Evolutionary conservation across 92 coral and sea anemone species (phyloP).

Genomic region (Umimayanthus kanabou): DNA sequence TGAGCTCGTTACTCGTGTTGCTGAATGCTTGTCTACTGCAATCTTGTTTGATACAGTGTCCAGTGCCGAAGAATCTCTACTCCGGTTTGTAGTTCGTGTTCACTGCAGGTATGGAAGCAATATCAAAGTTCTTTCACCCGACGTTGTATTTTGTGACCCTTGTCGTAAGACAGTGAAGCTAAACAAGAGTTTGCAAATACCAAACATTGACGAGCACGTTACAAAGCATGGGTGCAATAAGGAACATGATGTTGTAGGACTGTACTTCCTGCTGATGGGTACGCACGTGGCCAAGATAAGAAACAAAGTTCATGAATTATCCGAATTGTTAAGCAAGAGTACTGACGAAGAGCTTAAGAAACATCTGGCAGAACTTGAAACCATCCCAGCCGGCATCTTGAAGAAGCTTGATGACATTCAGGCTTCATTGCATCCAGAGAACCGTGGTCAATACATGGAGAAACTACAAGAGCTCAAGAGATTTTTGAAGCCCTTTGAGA

Average conservation of each 20-base stretch:
- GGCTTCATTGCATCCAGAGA: not conserved
- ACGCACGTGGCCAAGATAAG: no score
- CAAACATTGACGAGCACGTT: slow-evolving; percentile 40
- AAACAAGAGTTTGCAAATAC: slow-evolving; percentile 39
- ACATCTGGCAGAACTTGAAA: slow-evolving; percentile 1
- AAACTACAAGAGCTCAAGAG: slow-evolving; percentile 8
- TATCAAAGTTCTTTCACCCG: slow-evolving; percentile 7
- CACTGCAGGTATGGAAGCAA: slow-evolving; percentile 38
- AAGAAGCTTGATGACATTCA: slow-evolving; percentile 4
- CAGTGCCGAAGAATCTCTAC: slow-evolving; percentile 18
- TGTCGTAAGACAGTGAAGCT: slow-evolving; percentile 41
- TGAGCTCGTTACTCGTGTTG: slow-evolving; percentile 37
- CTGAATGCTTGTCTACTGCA: slow-evolving; percentile 38
- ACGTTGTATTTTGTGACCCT: slow-evolving; percentile 31
- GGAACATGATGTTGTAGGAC: slow-evolving; percentile 33
- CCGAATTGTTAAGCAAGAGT: no score
- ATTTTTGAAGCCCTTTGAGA: not conserved
- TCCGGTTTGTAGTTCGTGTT: slow-evolving; percentile 43
- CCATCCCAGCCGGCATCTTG: not conserved
- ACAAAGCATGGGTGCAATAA: slow-evolving; percentile 28
- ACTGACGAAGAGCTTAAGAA: not conserved
- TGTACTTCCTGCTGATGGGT: slow-evolving; percentile 22
- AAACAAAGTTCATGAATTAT: no score
- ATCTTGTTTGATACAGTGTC: slow-evolving; percentile 34
- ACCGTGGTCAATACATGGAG: not conserved